Evolutionary conservation across 2,113 vertebrate genomes (phyloP).

Genomic region (Phrynocephalus versicolor): DNA sequence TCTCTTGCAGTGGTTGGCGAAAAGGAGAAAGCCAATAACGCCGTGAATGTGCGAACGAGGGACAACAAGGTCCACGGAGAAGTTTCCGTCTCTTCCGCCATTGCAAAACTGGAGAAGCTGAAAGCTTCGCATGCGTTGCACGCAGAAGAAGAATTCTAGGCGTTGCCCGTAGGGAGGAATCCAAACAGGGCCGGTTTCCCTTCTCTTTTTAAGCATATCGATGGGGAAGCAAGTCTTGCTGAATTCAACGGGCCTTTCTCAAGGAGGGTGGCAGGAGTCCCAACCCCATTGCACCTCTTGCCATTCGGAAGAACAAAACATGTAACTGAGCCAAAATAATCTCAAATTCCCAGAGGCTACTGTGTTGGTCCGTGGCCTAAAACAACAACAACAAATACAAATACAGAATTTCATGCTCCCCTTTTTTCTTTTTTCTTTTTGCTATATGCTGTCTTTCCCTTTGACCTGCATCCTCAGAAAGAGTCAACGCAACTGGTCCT

Average conservation of each 20-base stretch:
- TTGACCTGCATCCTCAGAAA: no score
- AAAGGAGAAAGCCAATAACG: conserved; percentile 85
- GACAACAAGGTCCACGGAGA: conserved; percentile 95
- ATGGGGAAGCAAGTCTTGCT: not conserved
- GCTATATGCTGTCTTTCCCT: no score
- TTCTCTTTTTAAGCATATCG: not conserved
- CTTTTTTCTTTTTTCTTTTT: no score
- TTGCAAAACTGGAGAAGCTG: conserved; percentile 83
- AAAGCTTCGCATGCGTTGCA: conserved; percentile 76
- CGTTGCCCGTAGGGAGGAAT: not conserved
- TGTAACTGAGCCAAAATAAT: not conserved
- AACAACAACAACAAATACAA: no score
- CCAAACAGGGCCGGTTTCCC: not conserved
- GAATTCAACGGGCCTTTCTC: not conserved
- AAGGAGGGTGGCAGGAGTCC: not conserved
- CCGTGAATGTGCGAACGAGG: conserved; percentile 90
- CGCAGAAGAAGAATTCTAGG: conserved; percentile 89
- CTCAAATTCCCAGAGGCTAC: not conserved
- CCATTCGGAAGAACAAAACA: not conserved
- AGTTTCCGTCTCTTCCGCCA: conserved; percentile 77
- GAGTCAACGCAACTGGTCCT: no score
- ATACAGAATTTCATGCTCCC: not conserved
- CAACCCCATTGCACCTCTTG: not conserved
- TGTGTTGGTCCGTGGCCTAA: no score
- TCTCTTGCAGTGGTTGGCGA: conserved; percentile 90